Conservation (phyloP, 2,888 invertebrate species). For the Shargacucullia verbasci region DNA sequence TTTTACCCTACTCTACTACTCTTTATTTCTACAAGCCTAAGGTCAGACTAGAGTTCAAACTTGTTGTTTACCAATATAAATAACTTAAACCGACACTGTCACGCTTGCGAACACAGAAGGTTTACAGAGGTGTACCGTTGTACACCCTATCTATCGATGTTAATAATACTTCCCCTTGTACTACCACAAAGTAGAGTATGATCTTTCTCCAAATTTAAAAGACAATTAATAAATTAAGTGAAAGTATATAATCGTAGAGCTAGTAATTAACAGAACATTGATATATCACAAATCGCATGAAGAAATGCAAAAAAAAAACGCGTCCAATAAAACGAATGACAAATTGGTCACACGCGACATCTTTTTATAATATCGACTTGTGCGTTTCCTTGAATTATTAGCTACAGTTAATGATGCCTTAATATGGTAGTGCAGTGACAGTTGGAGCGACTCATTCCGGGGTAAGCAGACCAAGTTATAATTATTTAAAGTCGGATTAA, state of each 20-base stretch:
- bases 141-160: too few relatives aligned
- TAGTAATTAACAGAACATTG: constrained; percentile 17
- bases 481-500: too few relatives aligned
- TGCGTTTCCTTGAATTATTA: constrained; percentile 22
- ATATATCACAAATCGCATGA: constrained; percentile 10
- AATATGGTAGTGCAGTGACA: constrained; percentile 26
- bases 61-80: too few relatives aligned
- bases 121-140: too few relatives aligned
- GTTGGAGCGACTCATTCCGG: constrained; percentile 10
- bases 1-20: too few relatives aligned
- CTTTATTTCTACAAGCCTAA: too few relatives aligned
- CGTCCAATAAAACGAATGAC: constrained; percentile 30
- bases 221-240: background rate
- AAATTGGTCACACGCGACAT: constrained; percentile 42
- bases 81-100: too few relatives aligned
- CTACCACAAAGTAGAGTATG: too few relatives aligned
- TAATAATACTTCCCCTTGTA: too few relatives aligned
- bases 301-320: constrained; percentile 34
- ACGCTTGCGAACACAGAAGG: too few relatives aligned
- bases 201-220: too few relatives aligned
- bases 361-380: constrained; percentile 10
- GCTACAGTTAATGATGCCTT: constrained; percentile 7
- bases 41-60: too few relatives aligned
- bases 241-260: background rate
- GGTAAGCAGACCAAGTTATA: constrained; percentile 4